A percentile compares a stretch with the other conserved stretches of the same genome.
Conservation (phyloP, 1,140 invertebrate species). For the Drosophila sp. region DNA sequence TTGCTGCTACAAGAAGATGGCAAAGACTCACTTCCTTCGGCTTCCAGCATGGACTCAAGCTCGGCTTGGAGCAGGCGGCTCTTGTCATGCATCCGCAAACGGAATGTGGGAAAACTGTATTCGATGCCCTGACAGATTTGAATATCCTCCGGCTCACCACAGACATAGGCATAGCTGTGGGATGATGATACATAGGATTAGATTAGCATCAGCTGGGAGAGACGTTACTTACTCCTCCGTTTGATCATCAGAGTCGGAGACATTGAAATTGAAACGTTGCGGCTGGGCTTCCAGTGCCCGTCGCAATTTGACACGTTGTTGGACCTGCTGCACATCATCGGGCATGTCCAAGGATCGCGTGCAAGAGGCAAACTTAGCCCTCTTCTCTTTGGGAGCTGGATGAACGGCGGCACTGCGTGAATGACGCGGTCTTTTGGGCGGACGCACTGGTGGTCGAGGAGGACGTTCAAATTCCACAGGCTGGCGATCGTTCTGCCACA, state of each 20-base stretch:
- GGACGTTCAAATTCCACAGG: slow-evolving; percentile 80
- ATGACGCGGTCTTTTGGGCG: slow-evolving; percentile 75
- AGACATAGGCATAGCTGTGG: slow-evolving; percentile 64
- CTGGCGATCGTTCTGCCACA: slow-evolving; percentile 83
- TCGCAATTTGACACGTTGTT: slow-evolving; percentile 24
- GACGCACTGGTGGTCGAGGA: slow-evolving; percentile 72
- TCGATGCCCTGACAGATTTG: slow-evolving; percentile 77
- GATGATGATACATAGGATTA: too few relatives aligned
- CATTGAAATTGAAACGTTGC: slow-evolving; percentile 25
- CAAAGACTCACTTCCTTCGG: slow-evolving; percentile 21
- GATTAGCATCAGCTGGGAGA: accelerated
- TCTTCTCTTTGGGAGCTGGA: slow-evolving; percentile 68
- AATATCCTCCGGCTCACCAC: slow-evolving; percentile 66
- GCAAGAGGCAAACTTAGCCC: slow-evolving; percentile 64
- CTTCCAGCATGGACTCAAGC: slow-evolving; percentile 63
- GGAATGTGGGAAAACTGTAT: slow-evolving; percentile 80
- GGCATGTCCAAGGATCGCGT: slow-evolving; percentile 23
- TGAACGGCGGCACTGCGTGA: slow-evolving; percentile 66
- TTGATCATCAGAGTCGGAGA: slow-evolving; percentile 52
- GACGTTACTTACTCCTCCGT: slow-evolving; percentile 48
- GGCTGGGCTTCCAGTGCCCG: slow-evolving; percentile 16
- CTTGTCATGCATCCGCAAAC: slow-evolving; percentile 71
- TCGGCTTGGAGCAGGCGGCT: slow-evolving; percentile 53
- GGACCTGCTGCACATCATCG: slow-evolving; percentile 16
- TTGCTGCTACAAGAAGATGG: background rate